A percentile compares a stretch with the other conserved stretches of the same genome.
phyloP scores from a whole-genome alignment of 2,797 vertebrate genomes.

The Myotis pilosus region DNA sequence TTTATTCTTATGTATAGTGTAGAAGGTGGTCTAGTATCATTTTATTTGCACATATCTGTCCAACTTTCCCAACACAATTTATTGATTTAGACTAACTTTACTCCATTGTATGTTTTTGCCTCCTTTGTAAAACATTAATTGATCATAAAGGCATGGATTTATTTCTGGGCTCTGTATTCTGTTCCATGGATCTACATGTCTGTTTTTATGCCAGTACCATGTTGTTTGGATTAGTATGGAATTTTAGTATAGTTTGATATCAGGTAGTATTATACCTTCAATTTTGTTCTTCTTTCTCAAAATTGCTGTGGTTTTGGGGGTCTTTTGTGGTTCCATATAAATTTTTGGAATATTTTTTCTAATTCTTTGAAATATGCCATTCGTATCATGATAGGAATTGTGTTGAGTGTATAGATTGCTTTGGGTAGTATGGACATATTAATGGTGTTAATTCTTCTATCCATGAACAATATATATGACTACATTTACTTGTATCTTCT shows the following conservation, averaged over 20 bases:
- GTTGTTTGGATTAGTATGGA: background rate
- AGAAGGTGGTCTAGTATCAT: background rate
- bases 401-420: background rate
- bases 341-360: background rate
- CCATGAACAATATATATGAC: background rate
- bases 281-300: background rate
- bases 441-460: background rate
- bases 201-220: background rate
- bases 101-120: background rate
- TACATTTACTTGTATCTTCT: background rate
- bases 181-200: background rate
- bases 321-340: background rate
- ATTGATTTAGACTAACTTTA: background rate
- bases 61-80: background rate
- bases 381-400: background rate
- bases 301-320: background rate
- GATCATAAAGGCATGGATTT: background rate
- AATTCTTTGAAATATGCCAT: background rate
- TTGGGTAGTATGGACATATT: background rate
- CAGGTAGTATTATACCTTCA: background rate
- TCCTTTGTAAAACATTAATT: background rate
- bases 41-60: background rate
- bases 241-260: background rate
- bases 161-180: background rate
- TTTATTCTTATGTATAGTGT: background rate